Base-by-base conservation (phyloP, 2,888 invertebrate species). In the Himalopsyche tibetana region DNA sequence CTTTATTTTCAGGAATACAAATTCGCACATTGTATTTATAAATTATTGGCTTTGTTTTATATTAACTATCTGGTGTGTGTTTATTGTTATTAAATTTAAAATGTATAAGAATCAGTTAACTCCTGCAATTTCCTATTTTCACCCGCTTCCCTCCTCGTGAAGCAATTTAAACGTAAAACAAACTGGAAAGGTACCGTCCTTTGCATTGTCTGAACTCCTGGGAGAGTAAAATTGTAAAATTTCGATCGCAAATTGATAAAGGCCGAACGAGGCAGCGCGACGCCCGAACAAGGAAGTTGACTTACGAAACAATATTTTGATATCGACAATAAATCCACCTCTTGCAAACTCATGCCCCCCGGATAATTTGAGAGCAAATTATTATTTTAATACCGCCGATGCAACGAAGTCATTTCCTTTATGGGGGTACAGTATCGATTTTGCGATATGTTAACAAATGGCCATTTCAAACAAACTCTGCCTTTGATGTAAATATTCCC, bases 171-270 rank as follows among this genome's bases (percentile, higher is more conserved):
- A 74, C 74, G 74, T 12, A 74, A 74, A 74, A 74, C 74, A 74
- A 74, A 74, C 74, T 74, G 51, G 4, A 51, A 15, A 51, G 15
- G 51, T 51, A 51, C 51, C 51, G 51, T 51, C 36, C 38, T 74
- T 74, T 15, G 74, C 74, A 74, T 74, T 38, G 74, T 74, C 74
- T 74, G 74, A 74, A 74, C 74, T 74, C 74, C 74, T 74, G 74
- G 36, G 74, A 74, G 74, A 74, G 74, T 74, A 74, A 74, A 74
- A 74, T 74, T 74, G 74, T 74, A 74, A 36, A 84, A 84, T 84
- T 84, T 84, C 80, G 84, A 84, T 84, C 84, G 40, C 84, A 84
- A 84, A 84, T 84, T 84, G 84, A 84, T 84, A 84, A 84, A 79
- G 74, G 80, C 55, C 80, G 55, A 80, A 51, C 79, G 84, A 74